These are phyloP conservation scores for Sinonovacula constricta DNA, from an alignment of 1,140 invertebrate species.

Conservation along the genomic window DNA sequence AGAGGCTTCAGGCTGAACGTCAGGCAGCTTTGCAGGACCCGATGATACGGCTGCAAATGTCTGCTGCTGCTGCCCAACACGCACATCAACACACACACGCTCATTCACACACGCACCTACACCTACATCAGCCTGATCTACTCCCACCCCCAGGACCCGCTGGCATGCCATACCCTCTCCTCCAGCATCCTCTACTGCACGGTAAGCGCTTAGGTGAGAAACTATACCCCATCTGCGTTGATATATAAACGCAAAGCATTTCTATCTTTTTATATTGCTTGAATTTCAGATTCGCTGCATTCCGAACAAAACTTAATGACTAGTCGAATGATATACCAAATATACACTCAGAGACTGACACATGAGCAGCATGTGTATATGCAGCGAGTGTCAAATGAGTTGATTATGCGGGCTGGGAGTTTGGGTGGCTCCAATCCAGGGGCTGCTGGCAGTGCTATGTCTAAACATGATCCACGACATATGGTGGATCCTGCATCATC, in stretches of 20 bases:
- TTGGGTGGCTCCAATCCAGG: constrained; percentile 46
- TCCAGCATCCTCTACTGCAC: constrained; percentile 79
- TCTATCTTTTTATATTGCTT: too few relatives aligned
- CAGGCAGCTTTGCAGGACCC: constrained; percentile 86
- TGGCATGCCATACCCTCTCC: constrained; percentile 80
- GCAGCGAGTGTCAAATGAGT: constrained; percentile 73
- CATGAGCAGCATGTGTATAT: constrained; percentile 74
- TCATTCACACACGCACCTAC: constrained; percentile 88
- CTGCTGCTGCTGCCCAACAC: constrained; percentile 87
- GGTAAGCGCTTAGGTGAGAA: too few relatives aligned
- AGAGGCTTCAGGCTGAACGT: constrained; percentile 83
- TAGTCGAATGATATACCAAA: constrained; percentile 75
- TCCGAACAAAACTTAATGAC: constrained; percentile 72
- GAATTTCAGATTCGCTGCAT: constrained; percentile 71
- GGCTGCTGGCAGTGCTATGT: constrained; percentile 9
- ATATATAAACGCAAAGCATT: background rate
- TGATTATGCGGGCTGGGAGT: constrained; percentile 68
- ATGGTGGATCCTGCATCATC: constrained; percentile 67
- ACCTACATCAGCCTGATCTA: constrained; percentile 87
- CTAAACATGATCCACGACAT: constrained; percentile 44
- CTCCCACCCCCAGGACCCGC: constrained; percentile 85
- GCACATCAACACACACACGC: constrained; percentile 89
- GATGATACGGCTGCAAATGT: constrained; percentile 91
- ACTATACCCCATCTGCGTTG: too few relatives aligned
- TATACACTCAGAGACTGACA: constrained; percentile 74